Evolutionary conservation across 2,888 invertebrate species (phyloP).

Genomic region (Dysmachus trigonus): DNA sequence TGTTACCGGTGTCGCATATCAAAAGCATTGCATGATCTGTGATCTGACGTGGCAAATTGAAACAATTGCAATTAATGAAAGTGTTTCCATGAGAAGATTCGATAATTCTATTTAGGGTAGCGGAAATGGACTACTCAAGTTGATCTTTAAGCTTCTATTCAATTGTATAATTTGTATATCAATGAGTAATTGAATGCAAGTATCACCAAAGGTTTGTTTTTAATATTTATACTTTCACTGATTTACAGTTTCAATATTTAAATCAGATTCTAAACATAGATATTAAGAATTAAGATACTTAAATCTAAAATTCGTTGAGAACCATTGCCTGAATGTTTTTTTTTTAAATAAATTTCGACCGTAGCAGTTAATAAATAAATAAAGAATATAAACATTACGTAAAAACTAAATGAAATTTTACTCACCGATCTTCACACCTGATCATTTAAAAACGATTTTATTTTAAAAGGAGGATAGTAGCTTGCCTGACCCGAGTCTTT

Average conservation of each 20-base stretch:
- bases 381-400: constrained; percentile 10
- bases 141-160: neutral
- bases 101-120: neutral
- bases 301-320: neutral
- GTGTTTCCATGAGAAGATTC: neutral
- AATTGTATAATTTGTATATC: neutral
- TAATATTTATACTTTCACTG: neutral
- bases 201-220: neutral
- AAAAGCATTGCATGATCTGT: neutral
- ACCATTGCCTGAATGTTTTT: neutral
- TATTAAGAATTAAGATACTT: neutral
- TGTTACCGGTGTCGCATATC: neutral
- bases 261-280: neutral
- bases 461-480: constrained; percentile 28
- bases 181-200: neutral
- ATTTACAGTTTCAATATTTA: neutral
- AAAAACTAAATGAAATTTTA: constrained; percentile 44
- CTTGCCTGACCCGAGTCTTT: constrained; percentile 25
- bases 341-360: neutral
- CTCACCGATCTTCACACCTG: constrained; percentile 42
- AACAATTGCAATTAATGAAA: constrained; percentile 11
- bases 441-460: constrained; percentile 14
- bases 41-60: neutral
- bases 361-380: constrained; percentile 16
- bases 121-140: neutral